Evolutionary conservation across 1,140 invertebrate species (phyloP).

Genomic region (Micrasema minimum): DNA sequence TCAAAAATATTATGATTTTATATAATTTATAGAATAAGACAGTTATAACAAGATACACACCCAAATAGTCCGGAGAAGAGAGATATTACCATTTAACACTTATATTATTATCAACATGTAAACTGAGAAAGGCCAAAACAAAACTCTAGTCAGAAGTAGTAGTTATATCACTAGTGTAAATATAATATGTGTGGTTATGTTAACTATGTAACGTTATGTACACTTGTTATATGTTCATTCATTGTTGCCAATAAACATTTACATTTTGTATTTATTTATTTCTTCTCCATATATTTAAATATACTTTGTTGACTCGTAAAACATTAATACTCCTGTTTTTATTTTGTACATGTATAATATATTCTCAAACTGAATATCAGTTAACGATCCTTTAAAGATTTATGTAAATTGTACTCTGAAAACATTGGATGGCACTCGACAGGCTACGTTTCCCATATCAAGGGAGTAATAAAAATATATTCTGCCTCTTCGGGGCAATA

Average conservation of each 20-base stretch:
- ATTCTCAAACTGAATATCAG: conserved; percentile 27
- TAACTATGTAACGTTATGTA: conserved; percentile 11
- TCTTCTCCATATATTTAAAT: no score
- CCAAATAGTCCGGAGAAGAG: no score
- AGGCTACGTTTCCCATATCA: neutral
- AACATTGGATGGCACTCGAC: conserved; percentile 13
- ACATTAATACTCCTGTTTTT: conserved; percentile 6
- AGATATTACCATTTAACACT: no score
- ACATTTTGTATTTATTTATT: conserved; percentile 17
- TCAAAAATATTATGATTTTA: no score
- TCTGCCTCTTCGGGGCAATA: no score
- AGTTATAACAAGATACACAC: no score
- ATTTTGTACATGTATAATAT: neutral
- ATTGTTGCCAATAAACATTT: conserved; percentile 35
- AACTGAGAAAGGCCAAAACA: conserved; percentile 26
- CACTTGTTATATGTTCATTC: conserved; percentile 3
- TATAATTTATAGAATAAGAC: no score
- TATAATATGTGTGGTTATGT: conserved; percentile 8
- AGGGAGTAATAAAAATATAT: no score
- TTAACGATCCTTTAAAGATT: conserved; percentile 5
- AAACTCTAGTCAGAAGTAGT: conserved; percentile 28
- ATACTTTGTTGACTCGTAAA: no score
- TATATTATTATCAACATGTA: no score
- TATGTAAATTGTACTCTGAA: conserved; percentile 3
- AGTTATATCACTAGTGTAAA: neutral